Evolutionary conservation across 2,113 vertebrate genomes (phyloP).

Genomic region (Perca flavescens): DNA sequence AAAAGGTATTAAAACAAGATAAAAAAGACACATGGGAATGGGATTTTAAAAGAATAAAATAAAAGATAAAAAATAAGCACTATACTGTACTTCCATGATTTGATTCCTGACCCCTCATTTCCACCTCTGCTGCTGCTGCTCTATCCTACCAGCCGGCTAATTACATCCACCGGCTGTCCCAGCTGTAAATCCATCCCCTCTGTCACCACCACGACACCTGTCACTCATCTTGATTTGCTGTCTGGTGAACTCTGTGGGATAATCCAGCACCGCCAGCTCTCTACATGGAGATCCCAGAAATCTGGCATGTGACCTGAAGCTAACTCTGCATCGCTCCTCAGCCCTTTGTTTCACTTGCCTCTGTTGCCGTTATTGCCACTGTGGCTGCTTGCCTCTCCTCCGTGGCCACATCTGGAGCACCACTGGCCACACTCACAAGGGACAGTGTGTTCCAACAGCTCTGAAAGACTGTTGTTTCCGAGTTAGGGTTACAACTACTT

Average conservation of each 20-base stretch:
- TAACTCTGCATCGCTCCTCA: constrained; percentile 2
- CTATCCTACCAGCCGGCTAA: constrained; percentile 24
- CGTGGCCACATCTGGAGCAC: constrained; percentile 23
- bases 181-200: constrained; percentile 58
- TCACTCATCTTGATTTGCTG: constrained; percentile 69
- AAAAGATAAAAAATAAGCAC: neutral
- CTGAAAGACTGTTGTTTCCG: neutral
- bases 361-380: neutral
- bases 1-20: neutral
- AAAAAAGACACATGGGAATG: neutral
- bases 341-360: constrained; percentile 36
- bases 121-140: constrained; percentile 25
- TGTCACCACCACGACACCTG: constrained; percentile 45
- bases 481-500: neutral
- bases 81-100: neutral
- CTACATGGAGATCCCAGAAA: constrained; percentile 4
- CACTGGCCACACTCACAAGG: neutral
- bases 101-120: neutral
- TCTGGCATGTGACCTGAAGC: constrained; percentile 46
- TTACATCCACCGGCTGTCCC: constrained; percentile 48
- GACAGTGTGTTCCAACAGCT: neutral
- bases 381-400: neutral
- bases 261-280: constrained; percentile 40
- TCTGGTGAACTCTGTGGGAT: constrained; percentile 59
- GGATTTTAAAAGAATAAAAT: neutral